Base-by-base conservation (phyloP, 1,140 invertebrate species). In the Procambarus virginalis region DNA sequence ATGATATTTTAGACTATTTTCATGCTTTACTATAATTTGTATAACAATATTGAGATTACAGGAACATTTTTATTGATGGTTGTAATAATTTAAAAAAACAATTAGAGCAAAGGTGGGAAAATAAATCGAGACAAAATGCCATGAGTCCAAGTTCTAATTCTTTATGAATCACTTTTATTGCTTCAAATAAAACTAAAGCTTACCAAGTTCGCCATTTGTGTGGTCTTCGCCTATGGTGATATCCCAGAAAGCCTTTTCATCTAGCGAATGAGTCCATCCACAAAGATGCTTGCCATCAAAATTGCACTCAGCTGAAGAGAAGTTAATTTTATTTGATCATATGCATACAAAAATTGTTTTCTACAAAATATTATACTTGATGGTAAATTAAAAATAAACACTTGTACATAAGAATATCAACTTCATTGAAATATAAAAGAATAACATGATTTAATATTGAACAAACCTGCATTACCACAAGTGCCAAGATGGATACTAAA, bases 391-490 rank as follows among this genome's bases (percentile, higher is more conserved):
- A 64, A 64, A 14, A 17, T 17, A 17, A 64, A 64, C 60, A 64
- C 14, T 64, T 17, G 2, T 10, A 64, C 14, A 64, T 64, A 64
- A 55, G 51, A n/a, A 68, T 68, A 68, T 68, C 1, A 68, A 68
- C 1, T 68, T 73, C 5, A 73, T 34, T 22, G 34, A 73, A 2
- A 55, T 55, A 80, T 46, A n/a, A 34, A n/a, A 55, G 5, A 55
- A n/a, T 70, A 55, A 75, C 14, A 77, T 70, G 46, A 68, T 34
- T 34, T 34, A 55, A 55, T 55, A 55, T 55, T 55, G 14, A 76
- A 82, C 89, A 49, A 0, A 91, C 89, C 89, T 82, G 83, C 46
- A 73, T 68, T 49, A 14, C 90, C 90, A 79, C 90, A 91, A 70
- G 68, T 75, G 34, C 90, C 90, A 73, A 46, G 10, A 45, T 87